A percentile compares a stretch with the other conserved stretches of the same genome.
Evolutionary conservation across 2,888 invertebrate genomes (phyloP).

Genomic region (Noctuana brunneofusca): DNA sequence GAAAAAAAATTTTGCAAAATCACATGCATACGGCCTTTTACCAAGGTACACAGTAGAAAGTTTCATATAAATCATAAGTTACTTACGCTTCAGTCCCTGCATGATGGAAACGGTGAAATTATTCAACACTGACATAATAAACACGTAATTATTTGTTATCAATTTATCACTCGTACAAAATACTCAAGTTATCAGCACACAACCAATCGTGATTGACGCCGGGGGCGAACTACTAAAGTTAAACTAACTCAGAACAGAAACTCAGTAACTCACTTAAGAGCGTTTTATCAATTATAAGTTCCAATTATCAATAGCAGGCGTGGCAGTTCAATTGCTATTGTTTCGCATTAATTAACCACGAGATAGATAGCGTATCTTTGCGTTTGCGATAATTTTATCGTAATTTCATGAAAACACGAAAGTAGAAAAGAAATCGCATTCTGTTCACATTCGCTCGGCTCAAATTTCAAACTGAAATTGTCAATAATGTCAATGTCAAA

Average conservation of each 20-base stretch:
- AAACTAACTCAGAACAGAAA: too few species aligned
- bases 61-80: slow-evolving; percentile 29
- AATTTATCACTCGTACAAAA: slow-evolving; percentile 35
- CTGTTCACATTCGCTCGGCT: too few species aligned
- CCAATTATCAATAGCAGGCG: slow-evolving; percentile 48
- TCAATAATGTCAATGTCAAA: not conserved
- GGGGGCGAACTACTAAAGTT: slow-evolving; percentile 40
- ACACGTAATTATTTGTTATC: slow-evolving; percentile 40
- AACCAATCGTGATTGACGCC: slow-evolving; percentile 33
- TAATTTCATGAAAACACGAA: slow-evolving; percentile 32
- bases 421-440: not conserved
- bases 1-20: too few species aligned
- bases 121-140: slow-evolving; percentile 68
- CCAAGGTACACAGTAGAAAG: too few species aligned
- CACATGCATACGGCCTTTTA: too few species aligned
- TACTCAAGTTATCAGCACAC: slow-evolving; percentile 36
- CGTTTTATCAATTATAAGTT: slow-evolving; percentile 2
- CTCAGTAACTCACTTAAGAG: not conserved
- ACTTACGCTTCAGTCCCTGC: slow-evolving; percentile 71
- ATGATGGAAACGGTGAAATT: slow-evolving; percentile 72
- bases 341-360: slow-evolving; percentile 32
- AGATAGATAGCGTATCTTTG: slow-evolving; percentile 21
- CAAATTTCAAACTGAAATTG: not conserved
- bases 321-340: slow-evolving; percentile 52
- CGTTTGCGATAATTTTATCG: slow-evolving; percentile 12